Percentiles rank a stretch among this genome's conserved stretches.
Evolutionary conservation across 2,797 vertebrate species (phyloP).

Genomic region (Naso thynnoides): DNA sequence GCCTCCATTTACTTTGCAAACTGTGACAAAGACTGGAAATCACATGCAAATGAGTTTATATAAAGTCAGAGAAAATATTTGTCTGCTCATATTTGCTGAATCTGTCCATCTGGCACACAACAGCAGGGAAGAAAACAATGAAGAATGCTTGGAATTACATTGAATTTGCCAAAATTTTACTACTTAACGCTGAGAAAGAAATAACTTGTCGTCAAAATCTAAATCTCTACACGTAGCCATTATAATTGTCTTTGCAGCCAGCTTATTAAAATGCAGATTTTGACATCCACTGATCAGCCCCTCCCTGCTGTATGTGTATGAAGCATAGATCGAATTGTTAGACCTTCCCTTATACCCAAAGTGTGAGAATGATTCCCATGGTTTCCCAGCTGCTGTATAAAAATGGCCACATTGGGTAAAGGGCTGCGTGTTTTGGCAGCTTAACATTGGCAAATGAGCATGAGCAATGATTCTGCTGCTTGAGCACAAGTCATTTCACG

Average conservation of each 20-base stretch:
- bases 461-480: slow-evolving; percentile 50
- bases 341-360: too few species aligned
- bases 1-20: not conserved
- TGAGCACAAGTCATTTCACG: slow-evolving; percentile 64
- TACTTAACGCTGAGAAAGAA: too few species aligned
- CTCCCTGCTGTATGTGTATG: too few species aligned
- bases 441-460: slow-evolving; percentile 44
- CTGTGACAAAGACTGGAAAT: not conserved
- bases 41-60: not conserved
- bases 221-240: too few species aligned
- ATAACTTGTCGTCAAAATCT: too few species aligned
- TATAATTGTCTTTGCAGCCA: too few species aligned
- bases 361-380: not conserved
- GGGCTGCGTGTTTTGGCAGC: slow-evolving; percentile 26
- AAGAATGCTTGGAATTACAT: not conserved
- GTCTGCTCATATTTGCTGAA: not conserved
- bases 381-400: slow-evolving; percentile 12
- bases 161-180: not conserved
- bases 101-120: not conserved
- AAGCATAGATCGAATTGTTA: too few species aligned
- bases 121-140: not conserved
- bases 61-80: not conserved
- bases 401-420: slow-evolving; percentile 34
- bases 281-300: too few species aligned
- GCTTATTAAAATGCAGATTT: too few species aligned